These are phyloP conservation scores for Pachyuromys duprasi DNA, from an alignment of 2,797 vertebrate species.

Conservation along the genomic window DNA sequence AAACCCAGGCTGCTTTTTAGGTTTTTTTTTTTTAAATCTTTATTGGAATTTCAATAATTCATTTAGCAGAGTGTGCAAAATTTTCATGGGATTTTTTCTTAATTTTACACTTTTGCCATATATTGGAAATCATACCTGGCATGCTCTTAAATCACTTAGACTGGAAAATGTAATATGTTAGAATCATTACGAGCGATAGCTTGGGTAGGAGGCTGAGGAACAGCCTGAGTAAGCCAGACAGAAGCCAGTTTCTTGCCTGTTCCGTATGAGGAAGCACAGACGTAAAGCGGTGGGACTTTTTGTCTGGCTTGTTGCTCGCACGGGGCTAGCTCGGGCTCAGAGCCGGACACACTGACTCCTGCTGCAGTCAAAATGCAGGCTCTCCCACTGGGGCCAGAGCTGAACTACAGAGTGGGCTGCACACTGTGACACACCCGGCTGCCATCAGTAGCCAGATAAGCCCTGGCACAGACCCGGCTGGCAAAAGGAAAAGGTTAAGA, in stretches of 20 bases:
- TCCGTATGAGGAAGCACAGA: conserved; percentile 53
- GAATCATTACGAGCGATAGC: conserved; percentile 69
- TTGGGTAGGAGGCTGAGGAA: conserved; percentile 59
- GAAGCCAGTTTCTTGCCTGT: conserved; percentile 65
- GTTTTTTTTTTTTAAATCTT: conserved; percentile 28
- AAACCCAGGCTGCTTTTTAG: conserved; percentile 69
- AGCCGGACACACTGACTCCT: neutral
- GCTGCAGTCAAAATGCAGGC: neutral
- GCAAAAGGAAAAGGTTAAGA: neutral
- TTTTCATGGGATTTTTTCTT: conserved; percentile 77
- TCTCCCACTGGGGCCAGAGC: neutral
- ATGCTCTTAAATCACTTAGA: conserved; percentile 64
- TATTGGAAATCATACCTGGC: conserved; percentile 69
- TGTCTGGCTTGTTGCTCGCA: neutral
- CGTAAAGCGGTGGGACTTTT: conserved; percentile 55
- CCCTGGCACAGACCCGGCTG: neutral
- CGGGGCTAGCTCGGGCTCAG: neutral
- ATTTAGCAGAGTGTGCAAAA: conserved; percentile 81
- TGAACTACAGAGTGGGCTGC: neutral
- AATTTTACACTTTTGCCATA: conserved; percentile 73
- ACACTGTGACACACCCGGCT: neutral
- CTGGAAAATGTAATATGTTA: conserved; percentile 56
- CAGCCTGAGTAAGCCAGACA: conserved; percentile 59
- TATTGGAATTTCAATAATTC: conserved; percentile 82
- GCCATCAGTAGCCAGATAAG: neutral